Evolutionary conservation across 1,140 invertebrate genomes (phyloP), one percentile per base, ranked within the genome.

Genomic region (Colletes latitarsis): DNA sequence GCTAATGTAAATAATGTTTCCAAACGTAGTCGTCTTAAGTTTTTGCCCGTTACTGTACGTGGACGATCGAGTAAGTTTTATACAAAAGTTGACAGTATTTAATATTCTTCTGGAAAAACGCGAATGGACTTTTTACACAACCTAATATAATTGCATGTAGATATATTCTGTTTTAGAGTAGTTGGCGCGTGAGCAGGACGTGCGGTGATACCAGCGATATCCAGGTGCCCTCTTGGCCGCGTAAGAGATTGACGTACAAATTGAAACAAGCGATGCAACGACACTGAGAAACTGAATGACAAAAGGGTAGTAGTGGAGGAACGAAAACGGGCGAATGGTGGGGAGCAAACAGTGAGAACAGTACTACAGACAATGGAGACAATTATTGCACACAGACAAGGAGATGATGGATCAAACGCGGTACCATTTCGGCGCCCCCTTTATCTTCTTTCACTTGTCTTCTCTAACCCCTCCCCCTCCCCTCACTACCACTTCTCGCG

Each of bases 391-490:
- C 81, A 69, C 79, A 78, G 66, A 80, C 63, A 71, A 58, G 62
- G 64, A 68, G 79, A 87, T 82, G 82, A 89, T 81, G 77, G 74
- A 88, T 88, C 85, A 87, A 88, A 86, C 87, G 82, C 72, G 62
- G 73, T 76, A 73, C 82, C 72, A 82, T 69, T 76, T 73, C 81
- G 69, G 62, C 77, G 82, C 66, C 77, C 60, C 49, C 57, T 78
- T 78, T 78, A 78, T 78, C 77, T 78, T 64, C 77, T 78, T 71
- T 78, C 77, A 64, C 77, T 78, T 78, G 72, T 72, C 77, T 78
- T 63, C 46, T 43, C 21, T 9, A 14, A 15, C 46, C 49, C 46
- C 4, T 12, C 30, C 53, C 53, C 12, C 39, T 12, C 19, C 60
- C 3, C n/a, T n/a, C 17, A 6, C 17, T n/a, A 17, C 62, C n/a